Conservation (phyloP, 2,797 vertebrate genomes). For the Tragelaphus oryx region DNA sequence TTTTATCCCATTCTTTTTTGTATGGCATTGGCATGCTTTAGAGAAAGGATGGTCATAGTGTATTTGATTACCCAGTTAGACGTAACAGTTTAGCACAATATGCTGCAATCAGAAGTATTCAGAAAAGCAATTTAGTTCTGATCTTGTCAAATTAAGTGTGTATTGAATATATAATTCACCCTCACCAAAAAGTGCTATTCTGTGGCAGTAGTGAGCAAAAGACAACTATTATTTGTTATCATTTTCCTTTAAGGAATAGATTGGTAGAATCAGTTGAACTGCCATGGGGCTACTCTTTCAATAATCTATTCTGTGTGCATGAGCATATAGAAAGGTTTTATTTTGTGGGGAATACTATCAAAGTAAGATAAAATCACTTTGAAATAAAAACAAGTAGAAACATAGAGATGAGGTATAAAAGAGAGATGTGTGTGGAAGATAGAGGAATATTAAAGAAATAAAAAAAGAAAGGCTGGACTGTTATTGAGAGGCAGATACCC, state of each 20-base stretch:
- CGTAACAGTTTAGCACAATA: constrained; percentile 72
- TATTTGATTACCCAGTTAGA: constrained; percentile 76
- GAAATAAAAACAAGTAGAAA: background rate
- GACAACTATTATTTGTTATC: constrained; percentile 55
- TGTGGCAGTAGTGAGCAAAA: constrained; percentile 26
- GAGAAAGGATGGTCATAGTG: constrained; percentile 63
- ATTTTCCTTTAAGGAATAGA: constrained; percentile 53
- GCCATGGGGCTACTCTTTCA: constrained; percentile 51
- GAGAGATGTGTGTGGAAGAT: background rate
- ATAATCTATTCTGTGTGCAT: background rate
- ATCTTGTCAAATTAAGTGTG: constrained; percentile 69
- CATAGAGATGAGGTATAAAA: background rate
- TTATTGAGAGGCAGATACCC: background rate
- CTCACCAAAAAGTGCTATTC: constrained; percentile 65
- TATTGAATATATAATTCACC: constrained; percentile 71
- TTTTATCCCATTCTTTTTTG: constrained; percentile 46
- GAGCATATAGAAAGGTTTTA: background rate
- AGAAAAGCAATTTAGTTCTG: constrained; percentile 74
- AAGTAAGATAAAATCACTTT: background rate
- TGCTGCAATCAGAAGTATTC: constrained; percentile 75
- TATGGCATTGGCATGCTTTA: constrained; percentile 61
- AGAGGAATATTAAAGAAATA: background rate
- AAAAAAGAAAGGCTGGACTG: background rate
- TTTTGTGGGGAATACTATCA: background rate
- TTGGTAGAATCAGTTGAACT: constrained; percentile 56